phyloP scores from a whole-genome alignment of 2,888 invertebrate species.

The Eudemis profundana region DNA sequence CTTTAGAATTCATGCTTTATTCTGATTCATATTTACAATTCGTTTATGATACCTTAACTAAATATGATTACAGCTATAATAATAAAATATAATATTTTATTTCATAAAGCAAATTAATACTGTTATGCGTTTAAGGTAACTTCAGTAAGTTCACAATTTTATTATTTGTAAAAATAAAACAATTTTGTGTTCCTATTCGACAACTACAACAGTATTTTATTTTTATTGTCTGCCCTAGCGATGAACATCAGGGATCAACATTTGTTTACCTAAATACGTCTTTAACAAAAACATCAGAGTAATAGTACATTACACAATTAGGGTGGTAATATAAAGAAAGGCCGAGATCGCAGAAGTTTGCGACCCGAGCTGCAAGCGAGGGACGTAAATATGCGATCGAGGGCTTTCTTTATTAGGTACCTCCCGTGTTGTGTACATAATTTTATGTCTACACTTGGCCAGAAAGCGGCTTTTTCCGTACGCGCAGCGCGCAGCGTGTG shows the following conservation, averaged over 20 bases:
- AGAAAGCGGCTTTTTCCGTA: no score
- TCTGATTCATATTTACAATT: conserved; percentile 61
- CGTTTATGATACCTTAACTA: conserved; percentile 40
- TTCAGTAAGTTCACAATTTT: conserved; percentile 15
- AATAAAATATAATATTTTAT: conserved; percentile 32
- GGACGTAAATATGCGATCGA: no score
- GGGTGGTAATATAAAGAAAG: no score
- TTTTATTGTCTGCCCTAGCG: conserved; percentile 59
- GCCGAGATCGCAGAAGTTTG: no score
- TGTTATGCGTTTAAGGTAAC: conserved; percentile 24
- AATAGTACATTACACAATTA: no score
- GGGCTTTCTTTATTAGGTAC: no score
- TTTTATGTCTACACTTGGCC: no score
- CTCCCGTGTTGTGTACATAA: no score
- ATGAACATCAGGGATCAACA: conserved; percentile 61
- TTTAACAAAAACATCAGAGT: conserved; percentile 51
- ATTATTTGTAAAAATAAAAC: conserved; percentile 22
- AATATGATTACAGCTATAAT: conserved; percentile 32
- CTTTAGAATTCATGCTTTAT: conserved; percentile 83
- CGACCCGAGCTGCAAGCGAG: no score
- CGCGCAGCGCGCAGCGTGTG: no score
- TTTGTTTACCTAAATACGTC: conserved; percentile 46
- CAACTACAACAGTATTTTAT: conserved; percentile 45
- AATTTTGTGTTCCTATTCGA: conserved; percentile 30
- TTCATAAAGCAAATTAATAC: conserved; percentile 20